phyloP scores from a whole-genome alignment of 2,888 invertebrate genomes.

The Xylota segnis region DNA sequence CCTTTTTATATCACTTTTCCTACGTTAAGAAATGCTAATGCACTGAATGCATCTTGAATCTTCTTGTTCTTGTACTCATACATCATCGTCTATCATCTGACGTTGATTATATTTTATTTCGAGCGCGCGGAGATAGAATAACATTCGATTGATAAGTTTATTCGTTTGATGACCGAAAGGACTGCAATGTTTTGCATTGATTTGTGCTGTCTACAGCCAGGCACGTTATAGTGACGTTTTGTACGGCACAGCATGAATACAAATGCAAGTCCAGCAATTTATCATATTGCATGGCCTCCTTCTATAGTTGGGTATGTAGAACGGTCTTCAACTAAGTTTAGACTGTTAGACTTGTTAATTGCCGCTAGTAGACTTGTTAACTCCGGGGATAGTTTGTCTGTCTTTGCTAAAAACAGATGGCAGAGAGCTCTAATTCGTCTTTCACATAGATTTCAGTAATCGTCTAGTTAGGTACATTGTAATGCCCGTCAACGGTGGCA shows the following conservation, averaged over 20 bases:
- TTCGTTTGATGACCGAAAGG: background rate
- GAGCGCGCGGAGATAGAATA: background rate
- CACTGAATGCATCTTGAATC: background rate
- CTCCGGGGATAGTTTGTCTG: no score
- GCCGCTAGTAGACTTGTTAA: no score
- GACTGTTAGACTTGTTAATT: no score
- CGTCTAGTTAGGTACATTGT: no score
- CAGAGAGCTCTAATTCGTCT: no score
- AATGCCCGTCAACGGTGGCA: no score
- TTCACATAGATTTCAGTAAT: no score
- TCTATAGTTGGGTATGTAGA: no score
- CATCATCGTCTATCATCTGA: slow-evolving; percentile 2
- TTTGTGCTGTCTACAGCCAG: background rate
- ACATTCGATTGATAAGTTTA: background rate
- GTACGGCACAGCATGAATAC: background rate
- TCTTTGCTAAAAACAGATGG: no score
- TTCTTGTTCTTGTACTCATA: background rate
- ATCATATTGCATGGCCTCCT: no score
- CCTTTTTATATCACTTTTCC: background rate
- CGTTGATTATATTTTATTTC: background rate
- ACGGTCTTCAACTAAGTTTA: no score
- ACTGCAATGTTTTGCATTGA: slow-evolving; percentile 1
- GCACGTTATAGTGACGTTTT: background rate
- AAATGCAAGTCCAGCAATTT: no score
- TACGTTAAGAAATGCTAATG: slow-evolving; percentile 17